Percentiles rank a stretch among this genome's conserved stretches.
These are phyloP conservation scores for Brachypteracias leptosomus DNA, from an alignment of 2,113 vertebrate genomes.

Conservation along the genomic window DNA sequence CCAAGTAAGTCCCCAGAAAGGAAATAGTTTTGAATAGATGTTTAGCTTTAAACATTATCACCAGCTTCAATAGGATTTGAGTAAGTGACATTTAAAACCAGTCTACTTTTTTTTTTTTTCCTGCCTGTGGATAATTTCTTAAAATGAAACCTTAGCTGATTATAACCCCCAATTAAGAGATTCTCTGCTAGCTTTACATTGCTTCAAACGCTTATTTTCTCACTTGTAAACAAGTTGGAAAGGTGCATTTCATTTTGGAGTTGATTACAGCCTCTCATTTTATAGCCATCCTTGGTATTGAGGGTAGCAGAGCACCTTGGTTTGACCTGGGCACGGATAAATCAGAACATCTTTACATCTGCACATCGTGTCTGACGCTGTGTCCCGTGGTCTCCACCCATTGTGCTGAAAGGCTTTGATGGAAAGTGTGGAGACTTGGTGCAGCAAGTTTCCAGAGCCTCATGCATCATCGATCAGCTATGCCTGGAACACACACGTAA, in stretches of 20 bases:
- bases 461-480: background rate
- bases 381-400: background rate
- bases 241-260: background rate
- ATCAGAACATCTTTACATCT: background rate
- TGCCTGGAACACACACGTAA: slow-evolving; percentile 11
- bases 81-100: background rate
- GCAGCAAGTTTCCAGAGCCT: background rate
- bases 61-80: background rate
- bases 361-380: background rate
- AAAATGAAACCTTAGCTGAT: background rate
- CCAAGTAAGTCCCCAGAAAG: background rate
- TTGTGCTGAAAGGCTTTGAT: background rate
- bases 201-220: background rate
- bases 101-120: background rate
- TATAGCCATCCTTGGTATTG: background rate
- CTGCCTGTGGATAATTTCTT: background rate
- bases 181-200: background rate
- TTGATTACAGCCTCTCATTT: background rate
- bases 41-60: background rate
- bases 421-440: background rate
- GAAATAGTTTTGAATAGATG: background rate
- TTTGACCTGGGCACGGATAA: background rate
- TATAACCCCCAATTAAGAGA: background rate
- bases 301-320: background rate
- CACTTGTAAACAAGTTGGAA: background rate